These are phyloP conservation scores for Etia nguti DNA, from an alignment of 2,113 vertebrate species.

Conservation along the genomic window DNA sequence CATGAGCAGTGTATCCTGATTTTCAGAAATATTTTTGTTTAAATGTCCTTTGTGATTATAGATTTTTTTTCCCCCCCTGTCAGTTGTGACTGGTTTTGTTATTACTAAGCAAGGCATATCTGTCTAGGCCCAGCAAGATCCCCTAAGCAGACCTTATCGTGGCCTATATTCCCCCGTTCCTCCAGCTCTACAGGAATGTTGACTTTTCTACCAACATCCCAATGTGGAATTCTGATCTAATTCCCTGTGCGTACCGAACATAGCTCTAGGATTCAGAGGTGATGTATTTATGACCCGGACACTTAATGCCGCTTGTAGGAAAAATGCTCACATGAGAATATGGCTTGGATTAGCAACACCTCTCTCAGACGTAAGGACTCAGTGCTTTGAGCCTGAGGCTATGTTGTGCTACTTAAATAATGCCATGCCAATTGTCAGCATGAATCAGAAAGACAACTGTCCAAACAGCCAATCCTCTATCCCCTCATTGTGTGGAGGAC, in stretches of 20 bases:
- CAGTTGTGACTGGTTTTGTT: background rate
- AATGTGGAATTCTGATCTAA: conserved; percentile 70
- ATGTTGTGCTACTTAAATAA: conserved; percentile 7
- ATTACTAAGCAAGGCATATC: background rate
- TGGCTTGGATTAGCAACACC: conserved; percentile 47
- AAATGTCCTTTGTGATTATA: background rate
- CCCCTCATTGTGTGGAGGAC: background rate
- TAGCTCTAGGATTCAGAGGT: conserved; percentile 38
- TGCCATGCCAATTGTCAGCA: background rate
- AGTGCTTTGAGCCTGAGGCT: background rate
- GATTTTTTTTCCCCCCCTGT: background rate
- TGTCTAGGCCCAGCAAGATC: background rate
- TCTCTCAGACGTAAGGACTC: background rate
- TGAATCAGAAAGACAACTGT: conserved; percentile 33
- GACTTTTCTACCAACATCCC: conserved; percentile 66
- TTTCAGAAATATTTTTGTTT: background rate
- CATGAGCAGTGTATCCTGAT: background rate
- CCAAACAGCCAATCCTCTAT: background rate
- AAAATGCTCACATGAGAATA: conserved; percentile 33
- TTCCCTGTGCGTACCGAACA: conserved; percentile 48
- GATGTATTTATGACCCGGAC: conserved; percentile 56
- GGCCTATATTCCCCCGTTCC: background rate
- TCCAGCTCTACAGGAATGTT: conserved; percentile 53
- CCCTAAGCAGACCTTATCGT: conserved; percentile 27
- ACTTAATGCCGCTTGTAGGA: conserved; percentile 25